These are phyloP conservation scores for Chironomus striatipennis DNA, from an alignment of 1,140 invertebrate genomes.

Conservation along the genomic window DNA sequence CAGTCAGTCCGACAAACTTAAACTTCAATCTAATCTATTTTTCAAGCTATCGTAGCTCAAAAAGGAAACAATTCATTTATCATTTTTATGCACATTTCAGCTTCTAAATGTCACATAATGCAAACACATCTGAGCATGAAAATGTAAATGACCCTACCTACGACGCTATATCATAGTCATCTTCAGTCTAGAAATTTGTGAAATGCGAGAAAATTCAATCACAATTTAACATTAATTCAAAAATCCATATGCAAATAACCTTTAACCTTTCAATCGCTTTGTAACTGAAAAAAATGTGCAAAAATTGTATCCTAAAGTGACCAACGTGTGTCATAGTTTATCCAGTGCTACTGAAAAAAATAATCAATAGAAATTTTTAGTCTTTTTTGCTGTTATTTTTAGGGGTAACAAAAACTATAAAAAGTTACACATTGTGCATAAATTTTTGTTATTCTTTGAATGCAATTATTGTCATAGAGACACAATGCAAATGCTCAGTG, in stretches of 20 bases:
- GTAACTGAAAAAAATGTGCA: too few species aligned
- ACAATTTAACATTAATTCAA: slow-evolving; percentile 9
- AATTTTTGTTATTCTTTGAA: background rate
- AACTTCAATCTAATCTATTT: too few species aligned
- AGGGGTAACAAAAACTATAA: too few species aligned
- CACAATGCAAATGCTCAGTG: too few species aligned
- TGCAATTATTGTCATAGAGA: background rate
- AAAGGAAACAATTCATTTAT: background rate
- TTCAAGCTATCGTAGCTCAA: too few species aligned
- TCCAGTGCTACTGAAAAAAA: background rate
- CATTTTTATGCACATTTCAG: background rate
- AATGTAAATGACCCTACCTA: too few species aligned
- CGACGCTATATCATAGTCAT: too few species aligned
- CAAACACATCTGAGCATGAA: too few species aligned
- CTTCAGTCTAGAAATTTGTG: background rate
- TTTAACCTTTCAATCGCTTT: background rate
- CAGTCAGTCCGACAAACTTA: too few species aligned
- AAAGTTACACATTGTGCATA: too few species aligned
- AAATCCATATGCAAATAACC: slow-evolving; percentile 21
- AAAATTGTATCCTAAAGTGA: background rate
- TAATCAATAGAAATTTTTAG: background rate
- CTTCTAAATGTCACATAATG: background rate
- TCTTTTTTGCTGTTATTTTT: background rate
- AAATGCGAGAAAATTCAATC: background rate
- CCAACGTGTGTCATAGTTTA: slow-evolving; percentile 8